Conservation (phyloP, 2,797 vertebrate genomes). For the Sebastiscus tertius region DNA sequence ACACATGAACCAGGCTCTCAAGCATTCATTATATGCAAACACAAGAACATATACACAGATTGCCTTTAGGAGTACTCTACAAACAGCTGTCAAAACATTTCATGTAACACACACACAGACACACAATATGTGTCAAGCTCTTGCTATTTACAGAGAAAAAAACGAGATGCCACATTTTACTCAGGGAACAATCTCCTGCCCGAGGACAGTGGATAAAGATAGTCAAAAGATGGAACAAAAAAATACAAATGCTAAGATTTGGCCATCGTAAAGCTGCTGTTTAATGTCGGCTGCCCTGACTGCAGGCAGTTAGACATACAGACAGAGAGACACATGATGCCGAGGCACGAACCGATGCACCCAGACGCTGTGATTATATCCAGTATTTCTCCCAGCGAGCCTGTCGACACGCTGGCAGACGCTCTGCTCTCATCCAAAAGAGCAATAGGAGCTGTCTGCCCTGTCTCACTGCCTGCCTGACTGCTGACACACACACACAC, state of each 20-base stretch:
- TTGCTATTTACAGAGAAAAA: background rate
- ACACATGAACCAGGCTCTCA: background rate
- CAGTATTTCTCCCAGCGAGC: conserved; percentile 44
- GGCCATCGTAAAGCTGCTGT: conserved; percentile 7
- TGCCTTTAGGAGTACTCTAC: background rate
- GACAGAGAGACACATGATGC: conserved; percentile 16
- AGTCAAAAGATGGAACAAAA: background rate
- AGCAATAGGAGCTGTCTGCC: conserved; percentile 60
- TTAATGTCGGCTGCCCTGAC: conserved; percentile 13
- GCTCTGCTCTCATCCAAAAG: conserved; percentile 42
- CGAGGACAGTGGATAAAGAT: conserved; percentile 5
- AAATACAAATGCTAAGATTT: background rate
- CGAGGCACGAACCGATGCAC: background rate
- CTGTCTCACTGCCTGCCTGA: conserved; percentile 4
- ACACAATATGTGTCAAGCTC: background rate
- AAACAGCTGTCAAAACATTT: background rate
- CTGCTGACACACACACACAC: conserved; percentile 11
- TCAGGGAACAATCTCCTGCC: background rate
- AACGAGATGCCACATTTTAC: background rate
- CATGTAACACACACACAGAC: background rate
- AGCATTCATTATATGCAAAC: background rate
- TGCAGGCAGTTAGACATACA: conserved; percentile 21
- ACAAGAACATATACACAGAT: background rate
- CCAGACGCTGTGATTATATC: conserved; percentile 44
- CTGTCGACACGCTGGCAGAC: conserved; percentile 47